Evolutionary conservation across 2,113 vertebrate genomes (phyloP).

Genomic region (Barbus barbus): DNA sequence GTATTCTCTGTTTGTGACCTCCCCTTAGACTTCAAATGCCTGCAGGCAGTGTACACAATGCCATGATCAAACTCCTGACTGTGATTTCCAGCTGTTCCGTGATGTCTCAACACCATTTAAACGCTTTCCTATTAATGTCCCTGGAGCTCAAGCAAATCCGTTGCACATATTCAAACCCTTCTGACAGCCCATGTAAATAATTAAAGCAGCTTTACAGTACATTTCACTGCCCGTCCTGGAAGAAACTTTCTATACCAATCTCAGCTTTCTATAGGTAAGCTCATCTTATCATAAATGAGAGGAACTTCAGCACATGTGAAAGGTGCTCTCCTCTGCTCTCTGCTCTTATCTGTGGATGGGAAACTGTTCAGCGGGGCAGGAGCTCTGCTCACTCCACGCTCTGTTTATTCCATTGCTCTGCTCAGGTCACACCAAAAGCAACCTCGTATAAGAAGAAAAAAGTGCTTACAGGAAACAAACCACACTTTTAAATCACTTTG

Average conservation of each 20-base stretch:
- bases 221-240: not conserved
- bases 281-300: not conserved
- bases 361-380: not conserved
- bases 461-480: constrained; percentile 10
- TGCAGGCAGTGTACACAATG: constrained; percentile 41
- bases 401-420: too few relatives aligned
- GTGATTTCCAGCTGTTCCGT: constrained; percentile 33
- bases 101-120: constrained; percentile 42
- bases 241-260: not conserved
- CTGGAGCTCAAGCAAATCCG: constrained; percentile 29
- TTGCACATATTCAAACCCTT: constrained; percentile 34
- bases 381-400: too few relatives aligned
- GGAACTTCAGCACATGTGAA: not conserved
- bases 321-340: constrained; percentile 4
- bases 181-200: constrained; percentile 43
- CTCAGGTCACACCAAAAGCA: not conserved
- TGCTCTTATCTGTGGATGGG: constrained; percentile 9
- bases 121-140: constrained; percentile 33
- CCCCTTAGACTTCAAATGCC: constrained; percentile 25
- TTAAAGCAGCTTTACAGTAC: constrained; percentile 32
- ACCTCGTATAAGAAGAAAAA: constrained; percentile 1
- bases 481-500: constrained; percentile 14
- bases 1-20: not conserved
- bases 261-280: not conserved
- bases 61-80: constrained; percentile 42